Conservation (phyloP, 2,888 invertebrate genomes). For the Morinoia aosen region DNA sequence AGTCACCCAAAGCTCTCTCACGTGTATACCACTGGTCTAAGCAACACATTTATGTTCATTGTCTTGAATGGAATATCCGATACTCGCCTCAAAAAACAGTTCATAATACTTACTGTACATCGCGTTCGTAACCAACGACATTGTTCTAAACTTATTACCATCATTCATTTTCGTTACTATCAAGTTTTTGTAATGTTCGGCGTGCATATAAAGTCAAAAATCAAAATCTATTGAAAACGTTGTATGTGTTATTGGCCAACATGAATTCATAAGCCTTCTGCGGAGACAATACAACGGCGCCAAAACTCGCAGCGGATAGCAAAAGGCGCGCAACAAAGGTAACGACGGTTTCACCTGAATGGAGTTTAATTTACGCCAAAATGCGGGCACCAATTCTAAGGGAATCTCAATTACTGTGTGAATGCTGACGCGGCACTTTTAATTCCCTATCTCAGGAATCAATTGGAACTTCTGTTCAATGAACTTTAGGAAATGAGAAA, state of each 20-base stretch:
- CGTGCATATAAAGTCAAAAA: too few relatives aligned
- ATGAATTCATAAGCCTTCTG: too few relatives aligned
- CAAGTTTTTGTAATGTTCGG: too few relatives aligned
- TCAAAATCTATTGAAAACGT: too few relatives aligned
- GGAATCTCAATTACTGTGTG: slow-evolving; percentile 10
- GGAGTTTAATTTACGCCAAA: neutral
- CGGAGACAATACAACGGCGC: neutral
- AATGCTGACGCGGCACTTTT: slow-evolving; percentile 6
- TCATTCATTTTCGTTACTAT: too few relatives aligned
- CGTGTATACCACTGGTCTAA: too few relatives aligned
- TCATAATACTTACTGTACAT: neutral
- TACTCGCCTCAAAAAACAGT: too few relatives aligned
- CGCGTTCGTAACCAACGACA: neutral
- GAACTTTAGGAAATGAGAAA: neutral
- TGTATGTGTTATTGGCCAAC: too few relatives aligned
- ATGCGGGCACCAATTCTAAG: neutral
- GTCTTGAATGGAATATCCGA: too few relatives aligned
- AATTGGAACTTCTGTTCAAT: neutral
- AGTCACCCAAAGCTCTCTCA: too few relatives aligned
- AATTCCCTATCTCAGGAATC: slow-evolving; percentile 9
- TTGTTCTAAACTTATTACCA: too few relatives aligned
- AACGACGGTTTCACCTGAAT: neutral
- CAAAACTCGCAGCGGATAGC: neutral
- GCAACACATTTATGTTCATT: too few relatives aligned
- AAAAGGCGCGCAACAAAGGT: neutral